phyloP scores from a whole-genome alignment of 2,113 vertebrate genomes.

The Strigops habroptila region DNA sequence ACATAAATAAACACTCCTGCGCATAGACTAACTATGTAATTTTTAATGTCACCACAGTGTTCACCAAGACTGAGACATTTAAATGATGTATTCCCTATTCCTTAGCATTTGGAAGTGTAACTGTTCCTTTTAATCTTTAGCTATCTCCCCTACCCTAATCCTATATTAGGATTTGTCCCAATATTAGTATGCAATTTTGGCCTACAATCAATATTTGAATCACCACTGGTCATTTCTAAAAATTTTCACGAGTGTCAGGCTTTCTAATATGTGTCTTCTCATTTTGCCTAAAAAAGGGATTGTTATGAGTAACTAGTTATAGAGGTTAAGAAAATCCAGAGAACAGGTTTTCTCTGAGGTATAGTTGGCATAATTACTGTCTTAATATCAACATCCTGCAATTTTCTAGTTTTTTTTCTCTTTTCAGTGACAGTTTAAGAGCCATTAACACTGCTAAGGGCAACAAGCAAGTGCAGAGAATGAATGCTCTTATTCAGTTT shows the following conservation, averaged over 20 bases:
- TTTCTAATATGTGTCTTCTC: background rate
- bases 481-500: background rate
- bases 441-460: background rate
- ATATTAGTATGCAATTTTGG: background rate
- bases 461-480: background rate
- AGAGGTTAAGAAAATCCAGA: background rate
- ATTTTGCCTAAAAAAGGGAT: background rate
- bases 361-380: background rate
- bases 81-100: background rate
- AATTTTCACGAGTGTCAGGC: background rate
- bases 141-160: background rate
- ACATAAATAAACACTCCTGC: background rate
- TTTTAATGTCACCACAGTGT: background rate
- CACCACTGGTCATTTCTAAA: background rate
- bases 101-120: background rate
- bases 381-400: background rate
- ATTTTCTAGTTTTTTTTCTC: background rate
- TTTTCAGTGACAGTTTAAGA: background rate
- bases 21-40: background rate
- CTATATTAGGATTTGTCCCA: background rate
- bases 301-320: background rate
- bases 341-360: background rate
- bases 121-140: background rate
- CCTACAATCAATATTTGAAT: background rate
- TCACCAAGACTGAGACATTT: background rate